These are phyloP conservation scores for Drosophila kohkoa DNA, from an alignment of 1,140 invertebrate species.

Conservation along the genomic window DNA sequence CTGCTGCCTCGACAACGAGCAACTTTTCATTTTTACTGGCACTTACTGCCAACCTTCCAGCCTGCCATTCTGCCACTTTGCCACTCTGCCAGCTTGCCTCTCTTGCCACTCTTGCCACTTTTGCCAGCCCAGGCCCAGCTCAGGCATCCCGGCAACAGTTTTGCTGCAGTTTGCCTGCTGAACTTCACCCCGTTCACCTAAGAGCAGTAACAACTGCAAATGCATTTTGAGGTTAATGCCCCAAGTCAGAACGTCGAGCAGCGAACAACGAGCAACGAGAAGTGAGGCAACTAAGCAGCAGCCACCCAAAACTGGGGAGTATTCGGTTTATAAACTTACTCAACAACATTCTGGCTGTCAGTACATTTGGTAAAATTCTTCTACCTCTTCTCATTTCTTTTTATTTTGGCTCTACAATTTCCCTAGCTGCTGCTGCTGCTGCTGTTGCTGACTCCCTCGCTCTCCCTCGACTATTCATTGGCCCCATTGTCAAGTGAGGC, in stretches of 20 bases:
- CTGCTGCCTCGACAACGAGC: constrained; percentile 53
- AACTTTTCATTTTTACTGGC: constrained; percentile 80
- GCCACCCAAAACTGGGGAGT: background rate
- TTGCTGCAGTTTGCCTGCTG: constrained; percentile 38
- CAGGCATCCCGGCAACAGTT: constrained; percentile 5
- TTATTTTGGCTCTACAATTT: constrained; percentile 47
- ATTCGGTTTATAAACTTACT: constrained; percentile 72
- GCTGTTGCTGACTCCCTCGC: background rate
- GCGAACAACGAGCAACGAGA: no score
- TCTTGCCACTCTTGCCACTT: no score
- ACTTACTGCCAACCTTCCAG: constrained; percentile 40
- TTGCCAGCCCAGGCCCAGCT: background rate
- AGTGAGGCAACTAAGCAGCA: constrained; percentile 14
- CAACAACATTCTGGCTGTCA: constrained; percentile 64
- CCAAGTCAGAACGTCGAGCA: constrained; percentile 48
- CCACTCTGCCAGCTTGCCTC: background rate
- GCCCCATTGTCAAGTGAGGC: constrained; percentile 73
- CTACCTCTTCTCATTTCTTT: constrained; percentile 18
- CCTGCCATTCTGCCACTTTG: constrained; percentile 1
- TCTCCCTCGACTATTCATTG: constrained; percentile 8
- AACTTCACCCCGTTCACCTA: constrained; percentile 9
- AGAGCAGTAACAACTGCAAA: constrained; percentile 50
- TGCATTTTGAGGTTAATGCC: constrained; percentile 79
- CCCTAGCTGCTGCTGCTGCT: background rate
- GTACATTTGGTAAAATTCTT: constrained; percentile 66